phyloP scores from a whole-genome alignment of 2,797 vertebrate genomes.

The Sylvilagus floridanus region DNA sequence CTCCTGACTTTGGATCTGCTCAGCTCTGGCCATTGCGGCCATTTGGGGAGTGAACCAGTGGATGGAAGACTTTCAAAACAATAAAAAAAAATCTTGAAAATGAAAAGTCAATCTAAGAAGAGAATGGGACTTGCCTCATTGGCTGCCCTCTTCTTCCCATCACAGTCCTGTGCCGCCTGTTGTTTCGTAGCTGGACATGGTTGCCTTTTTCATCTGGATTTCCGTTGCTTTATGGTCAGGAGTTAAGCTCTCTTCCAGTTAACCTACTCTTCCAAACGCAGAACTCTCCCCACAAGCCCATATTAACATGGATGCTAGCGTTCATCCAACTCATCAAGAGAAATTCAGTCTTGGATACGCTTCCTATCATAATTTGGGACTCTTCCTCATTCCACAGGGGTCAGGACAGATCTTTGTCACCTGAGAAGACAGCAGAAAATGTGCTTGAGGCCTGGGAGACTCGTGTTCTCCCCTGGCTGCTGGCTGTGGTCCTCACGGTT shows the following conservation, averaged over 20 bases:
- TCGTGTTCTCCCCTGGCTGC: fast-evolving
- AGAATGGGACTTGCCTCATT: neutral
- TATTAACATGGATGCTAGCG: neutral
- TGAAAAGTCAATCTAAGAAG: neutral
- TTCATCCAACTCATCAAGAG: neutral
- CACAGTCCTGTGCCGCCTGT: neutral
- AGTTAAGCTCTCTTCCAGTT: neutral
- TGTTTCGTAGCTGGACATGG: neutral
- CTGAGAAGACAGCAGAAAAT: neutral
- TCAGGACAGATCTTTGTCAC: neutral
- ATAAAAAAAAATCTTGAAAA: too few relatives aligned
- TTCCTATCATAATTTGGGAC: neutral
- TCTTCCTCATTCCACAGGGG: neutral
- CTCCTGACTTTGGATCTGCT: too few relatives aligned
- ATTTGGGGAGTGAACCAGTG: too few relatives aligned
- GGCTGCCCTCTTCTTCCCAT: neutral
- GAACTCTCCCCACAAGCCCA: neutral
- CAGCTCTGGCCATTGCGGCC: too few relatives aligned
- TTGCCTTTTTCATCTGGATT: neutral
- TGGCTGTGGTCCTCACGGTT: too few relatives aligned
- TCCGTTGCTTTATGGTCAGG: neutral
- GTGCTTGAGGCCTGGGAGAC: neutral
- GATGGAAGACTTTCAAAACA: too few relatives aligned
- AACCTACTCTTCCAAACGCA: neutral
- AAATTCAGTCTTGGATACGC: neutral